Conservation (phyloP, 2,888 invertebrate species). For the Apomyelois bistriatella region DNA sequence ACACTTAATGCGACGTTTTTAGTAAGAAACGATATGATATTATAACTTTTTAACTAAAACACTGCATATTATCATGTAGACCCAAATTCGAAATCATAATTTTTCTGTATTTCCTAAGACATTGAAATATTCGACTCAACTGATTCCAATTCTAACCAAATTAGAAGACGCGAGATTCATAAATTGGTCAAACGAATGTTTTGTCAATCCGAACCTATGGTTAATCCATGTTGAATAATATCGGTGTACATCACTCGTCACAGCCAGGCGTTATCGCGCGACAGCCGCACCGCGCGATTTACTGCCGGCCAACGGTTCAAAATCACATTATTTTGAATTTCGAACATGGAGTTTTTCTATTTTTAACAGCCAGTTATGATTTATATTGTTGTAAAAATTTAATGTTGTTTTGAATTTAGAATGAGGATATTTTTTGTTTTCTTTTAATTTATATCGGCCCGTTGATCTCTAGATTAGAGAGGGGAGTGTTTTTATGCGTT, state of each 20-base stretch:
- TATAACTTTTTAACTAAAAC: too few species aligned
- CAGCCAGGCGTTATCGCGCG: conserved; percentile 33
- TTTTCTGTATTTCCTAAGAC: too few species aligned
- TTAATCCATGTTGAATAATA: conserved; percentile 34
- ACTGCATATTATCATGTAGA: too few species aligned
- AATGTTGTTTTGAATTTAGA: neutral
- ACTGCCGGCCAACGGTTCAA: conserved; percentile 31
- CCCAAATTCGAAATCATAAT: too few species aligned
- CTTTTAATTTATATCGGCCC: neutral
- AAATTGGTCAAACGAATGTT: conserved; percentile 8
- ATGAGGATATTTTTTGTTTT: neutral
- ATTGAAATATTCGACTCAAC: too few species aligned
- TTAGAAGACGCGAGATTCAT: neutral
- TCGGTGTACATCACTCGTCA: conserved; percentile 34
- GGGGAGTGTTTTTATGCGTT: neutral
- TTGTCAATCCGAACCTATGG: conserved; percentile 11
- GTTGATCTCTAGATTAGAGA: neutral
- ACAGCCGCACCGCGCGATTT: conserved; percentile 35
- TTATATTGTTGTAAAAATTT: conserved; percentile 1
- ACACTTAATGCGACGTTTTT: too few species aligned
- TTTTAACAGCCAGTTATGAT: conserved; percentile 21
- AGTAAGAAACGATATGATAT: too few species aligned
- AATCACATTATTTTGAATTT: conserved; percentile 28
- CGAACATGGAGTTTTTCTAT: conserved; percentile 29
- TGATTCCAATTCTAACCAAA: neutral